A percentile compares a stretch with the other conserved stretches of the same genome.
Evolutionary conservation across 2,888 invertebrate species (phyloP).

Genomic region (Ectemnius continuus): DNA sequence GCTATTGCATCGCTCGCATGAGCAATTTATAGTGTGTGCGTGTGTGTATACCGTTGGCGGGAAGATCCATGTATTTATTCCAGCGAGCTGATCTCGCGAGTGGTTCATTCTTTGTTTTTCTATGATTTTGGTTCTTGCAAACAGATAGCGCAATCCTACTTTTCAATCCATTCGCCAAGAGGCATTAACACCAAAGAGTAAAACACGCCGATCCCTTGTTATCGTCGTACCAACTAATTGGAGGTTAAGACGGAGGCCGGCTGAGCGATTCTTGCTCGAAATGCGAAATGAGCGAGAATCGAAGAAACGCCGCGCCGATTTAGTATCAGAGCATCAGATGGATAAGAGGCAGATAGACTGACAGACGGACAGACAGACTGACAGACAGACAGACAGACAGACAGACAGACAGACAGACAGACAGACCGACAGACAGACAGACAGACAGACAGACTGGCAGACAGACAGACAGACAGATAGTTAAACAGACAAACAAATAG

Average conservation of each 20-base stretch:
- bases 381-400: constrained; percentile 62
- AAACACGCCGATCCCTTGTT: constrained; percentile 31
- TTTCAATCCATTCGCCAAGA: constrained; percentile 49
- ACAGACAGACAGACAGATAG: constrained; percentile 60
- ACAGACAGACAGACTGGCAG: constrained; percentile 38
- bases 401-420: constrained; percentile 67
- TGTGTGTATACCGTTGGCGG: too few species aligned
- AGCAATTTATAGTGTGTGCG: background rate
- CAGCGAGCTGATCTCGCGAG: too few species aligned
- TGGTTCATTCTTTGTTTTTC: background rate
- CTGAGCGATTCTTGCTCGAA: constrained; percentile 49
- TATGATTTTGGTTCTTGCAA: constrained; percentile 40
- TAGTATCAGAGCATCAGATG: constrained; percentile 51
- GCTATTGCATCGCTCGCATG: background rate
- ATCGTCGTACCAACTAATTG: constrained; percentile 27
- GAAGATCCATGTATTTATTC: too few species aligned
- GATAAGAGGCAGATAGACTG: constrained; percentile 64
- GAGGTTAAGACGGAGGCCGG: constrained; percentile 30
- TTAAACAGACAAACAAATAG: constrained; percentile 68
- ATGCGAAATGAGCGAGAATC: constrained; percentile 55
- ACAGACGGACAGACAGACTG: constrained; percentile 67
- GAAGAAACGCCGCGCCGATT: constrained; percentile 36
- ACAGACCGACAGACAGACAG: constrained; percentile 58
- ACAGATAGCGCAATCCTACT: constrained; percentile 42
- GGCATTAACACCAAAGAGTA: constrained; percentile 38